phyloP scores from a whole-genome alignment of 2,797 vertebrate genomes.

The Dendrocincla fuliginosa region DNA sequence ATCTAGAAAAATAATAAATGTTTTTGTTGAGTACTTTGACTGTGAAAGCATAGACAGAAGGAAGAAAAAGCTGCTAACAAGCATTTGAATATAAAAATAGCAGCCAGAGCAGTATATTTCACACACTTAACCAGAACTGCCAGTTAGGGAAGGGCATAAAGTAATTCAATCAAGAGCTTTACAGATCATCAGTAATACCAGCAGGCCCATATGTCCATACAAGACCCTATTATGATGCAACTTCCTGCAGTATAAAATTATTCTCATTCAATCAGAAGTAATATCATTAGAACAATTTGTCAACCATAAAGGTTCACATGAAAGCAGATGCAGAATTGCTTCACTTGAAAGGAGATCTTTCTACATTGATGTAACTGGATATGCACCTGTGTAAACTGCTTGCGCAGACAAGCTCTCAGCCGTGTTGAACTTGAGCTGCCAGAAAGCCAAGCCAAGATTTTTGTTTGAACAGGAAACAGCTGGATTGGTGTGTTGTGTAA shows the following conservation, averaged over 20 bases:
- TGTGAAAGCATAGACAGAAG: background rate
- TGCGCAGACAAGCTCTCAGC: constrained; percentile 48
- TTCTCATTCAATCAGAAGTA: background rate
- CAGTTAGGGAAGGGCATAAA: background rate
- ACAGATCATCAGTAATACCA: background rate
- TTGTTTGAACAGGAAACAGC: constrained; percentile 64
- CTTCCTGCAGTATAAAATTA: constrained; percentile 15
- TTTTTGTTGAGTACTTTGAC: background rate
- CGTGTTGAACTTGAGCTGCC: constrained; percentile 53
- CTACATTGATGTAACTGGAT: constrained; percentile 52
- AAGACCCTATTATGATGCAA: background rate
- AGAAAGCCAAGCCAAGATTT: constrained; percentile 56
- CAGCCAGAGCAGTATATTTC: background rate
- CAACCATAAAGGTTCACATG: constrained; percentile 14
- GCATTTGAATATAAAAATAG: background rate
- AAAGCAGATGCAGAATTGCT: constrained; percentile 47
- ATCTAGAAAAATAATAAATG: background rate
- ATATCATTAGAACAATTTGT: constrained; percentile 48
- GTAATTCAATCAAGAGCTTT: background rate
- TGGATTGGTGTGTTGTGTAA: constrained; percentile 52
- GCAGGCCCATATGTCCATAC: background rate
- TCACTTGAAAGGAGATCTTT: constrained; percentile 57
- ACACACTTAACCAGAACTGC: background rate
- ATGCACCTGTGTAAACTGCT: constrained; percentile 71
- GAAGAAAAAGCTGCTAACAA: background rate